A percentile compares a stretch with the other conserved stretches of the same genome.
Evolutionary conservation across 2,113 vertebrate genomes (phyloP).

Genomic region (Porphyrio hochstetteri): DNA sequence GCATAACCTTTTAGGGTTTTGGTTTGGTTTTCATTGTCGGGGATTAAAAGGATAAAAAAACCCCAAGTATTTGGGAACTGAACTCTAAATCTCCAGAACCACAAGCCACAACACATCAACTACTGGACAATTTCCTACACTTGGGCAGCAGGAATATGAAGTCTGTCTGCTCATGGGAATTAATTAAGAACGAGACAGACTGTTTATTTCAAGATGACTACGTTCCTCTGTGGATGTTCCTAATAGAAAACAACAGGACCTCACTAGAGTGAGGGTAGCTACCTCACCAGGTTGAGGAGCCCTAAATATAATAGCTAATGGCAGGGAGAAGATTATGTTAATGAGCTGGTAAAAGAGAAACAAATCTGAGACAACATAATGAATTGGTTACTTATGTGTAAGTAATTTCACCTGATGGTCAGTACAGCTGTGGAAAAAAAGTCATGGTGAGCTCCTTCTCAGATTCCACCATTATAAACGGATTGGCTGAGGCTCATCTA

Average conservation of each 20-base stretch:
- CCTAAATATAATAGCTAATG: neutral
- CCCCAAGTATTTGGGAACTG: neutral
- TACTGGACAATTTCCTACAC: neutral
- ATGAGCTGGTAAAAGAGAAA: neutral
- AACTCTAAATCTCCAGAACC: slow-evolving; percentile 24
- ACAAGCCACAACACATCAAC: slow-evolving; percentile 28
- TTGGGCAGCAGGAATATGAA: neutral
- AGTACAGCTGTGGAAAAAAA: neutral
- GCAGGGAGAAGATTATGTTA: neutral
- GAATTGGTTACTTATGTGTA: neutral
- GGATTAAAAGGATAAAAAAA: slow-evolving; percentile 41
- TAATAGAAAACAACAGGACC: neutral
- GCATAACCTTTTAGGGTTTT: neutral
- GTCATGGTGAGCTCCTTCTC: neutral
- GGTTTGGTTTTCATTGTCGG: neutral
- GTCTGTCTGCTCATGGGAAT: slow-evolving; percentile 6
- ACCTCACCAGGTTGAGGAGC: neutral
- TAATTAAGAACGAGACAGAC: slow-evolving; percentile 5
- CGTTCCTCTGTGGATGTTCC: neutral
- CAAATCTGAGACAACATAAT: neutral
- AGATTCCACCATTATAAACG: neutral
- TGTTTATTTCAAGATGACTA: neutral
- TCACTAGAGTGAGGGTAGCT: neutral
- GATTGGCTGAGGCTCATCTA: neutral
- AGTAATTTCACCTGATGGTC: slow-evolving; percentile 20